Base-by-base conservation (phyloP, 2,797 vertebrate species). In the Dipus sagitta region DNA sequence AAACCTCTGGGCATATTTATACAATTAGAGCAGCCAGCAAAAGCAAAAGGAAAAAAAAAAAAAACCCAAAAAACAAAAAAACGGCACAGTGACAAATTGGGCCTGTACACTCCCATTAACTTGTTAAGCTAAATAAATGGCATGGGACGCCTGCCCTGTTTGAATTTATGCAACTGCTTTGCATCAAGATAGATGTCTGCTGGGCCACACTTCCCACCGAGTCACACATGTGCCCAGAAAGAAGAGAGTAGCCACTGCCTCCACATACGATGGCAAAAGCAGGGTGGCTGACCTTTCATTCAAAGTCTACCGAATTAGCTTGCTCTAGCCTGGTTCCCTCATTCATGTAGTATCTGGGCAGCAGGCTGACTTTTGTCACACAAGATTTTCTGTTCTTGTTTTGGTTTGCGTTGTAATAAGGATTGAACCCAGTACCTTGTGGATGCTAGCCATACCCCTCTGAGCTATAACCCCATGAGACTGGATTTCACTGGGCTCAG, bases 121-220 rank as follows among this genome's bases (percentile, higher is more conserved):
- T 93, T 91, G 93, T 87, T 93, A 92, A 95, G 71, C 86, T 85
- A 86, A 96, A 92, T 94, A 93, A 93, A 94, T 84, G 58, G 89
- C 0, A 0, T 54, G 88, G 84, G 96, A 96, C 91, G 92, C 18
- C 58, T 26, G 90, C 81, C 88, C 93, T 3, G 1, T 90, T 95
- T 91, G 81, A 97, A 96, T 95, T 95, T 97, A 96, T 95, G 82
- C 92, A 96, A 97, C 96, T 93, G 90, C 92, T 97, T 96, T 94
- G 96, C 76, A 87, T 97, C 94, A 91, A 70, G 95, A 86, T 6
- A 75, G 96, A 96, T 97, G 78, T 47, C 70, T 88, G 93, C 93
- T 67, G 92, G 96, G 90, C 9, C 23, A 9, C n/a, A 34, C 86
- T 80, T 78, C 67, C 86, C 86, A 97, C 26, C 0, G 80, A 84